These are phyloP conservation scores for Hoplias malabaricus DNA, from an alignment of 2,113 vertebrate species.

Conservation along the genomic window DNA sequence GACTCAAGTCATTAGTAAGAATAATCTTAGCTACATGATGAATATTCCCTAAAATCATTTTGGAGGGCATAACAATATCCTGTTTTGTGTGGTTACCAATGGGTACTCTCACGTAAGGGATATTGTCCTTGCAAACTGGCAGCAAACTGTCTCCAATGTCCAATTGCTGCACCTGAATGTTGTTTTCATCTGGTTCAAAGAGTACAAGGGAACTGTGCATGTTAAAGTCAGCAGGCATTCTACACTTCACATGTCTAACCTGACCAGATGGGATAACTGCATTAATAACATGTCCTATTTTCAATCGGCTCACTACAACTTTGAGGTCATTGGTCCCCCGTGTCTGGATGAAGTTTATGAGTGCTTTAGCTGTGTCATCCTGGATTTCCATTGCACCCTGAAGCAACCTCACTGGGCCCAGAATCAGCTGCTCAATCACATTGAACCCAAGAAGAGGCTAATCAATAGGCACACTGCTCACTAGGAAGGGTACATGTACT, in stretches of 20 bases:
- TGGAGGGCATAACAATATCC: background rate
- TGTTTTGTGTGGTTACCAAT: background rate
- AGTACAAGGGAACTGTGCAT: background rate
- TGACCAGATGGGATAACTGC: background rate
- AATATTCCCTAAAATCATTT: background rate
- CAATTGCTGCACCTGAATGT: background rate
- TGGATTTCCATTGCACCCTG: background rate
- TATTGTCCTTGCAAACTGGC: background rate
- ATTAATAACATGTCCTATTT: too few species aligned
- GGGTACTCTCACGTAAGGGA: background rate
- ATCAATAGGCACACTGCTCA: background rate
- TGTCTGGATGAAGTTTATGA: background rate
- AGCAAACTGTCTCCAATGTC: background rate
- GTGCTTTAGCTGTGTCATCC: background rate
- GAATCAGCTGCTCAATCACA: constrained; percentile 5
- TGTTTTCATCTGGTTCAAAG: background rate
- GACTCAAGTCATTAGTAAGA: background rate
- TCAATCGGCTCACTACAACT: background rate
- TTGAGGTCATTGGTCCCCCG: background rate
- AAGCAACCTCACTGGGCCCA: background rate
- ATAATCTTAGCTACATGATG: background rate
- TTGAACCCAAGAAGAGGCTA: background rate
- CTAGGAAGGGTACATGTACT: background rate
- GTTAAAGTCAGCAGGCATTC: too few species aligned
- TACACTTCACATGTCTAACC: background rate